phyloP scores from a whole-genome alignment of 2,797 vertebrate species.

The Tapirus indicus region DNA sequence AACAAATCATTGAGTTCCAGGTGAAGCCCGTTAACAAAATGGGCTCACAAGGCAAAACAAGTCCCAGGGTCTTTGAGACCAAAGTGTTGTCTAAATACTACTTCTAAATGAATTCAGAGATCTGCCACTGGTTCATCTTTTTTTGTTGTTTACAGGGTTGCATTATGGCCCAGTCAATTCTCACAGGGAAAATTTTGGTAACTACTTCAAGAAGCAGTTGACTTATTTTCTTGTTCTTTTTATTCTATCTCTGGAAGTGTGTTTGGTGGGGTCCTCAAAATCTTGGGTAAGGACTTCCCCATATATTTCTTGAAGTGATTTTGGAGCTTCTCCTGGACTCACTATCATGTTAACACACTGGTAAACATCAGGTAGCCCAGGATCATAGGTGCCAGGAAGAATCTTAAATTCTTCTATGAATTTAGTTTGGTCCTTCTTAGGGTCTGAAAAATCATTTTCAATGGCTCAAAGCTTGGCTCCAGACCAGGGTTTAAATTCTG shows the following conservation, averaged over 20 bases:
- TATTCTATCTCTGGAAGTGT: background rate
- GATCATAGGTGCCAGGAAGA: background rate
- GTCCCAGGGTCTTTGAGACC: background rate
- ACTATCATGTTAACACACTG: background rate
- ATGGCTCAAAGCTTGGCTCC: background rate
- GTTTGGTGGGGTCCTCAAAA: background rate
- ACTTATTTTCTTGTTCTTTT: background rate
- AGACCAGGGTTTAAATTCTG: background rate
- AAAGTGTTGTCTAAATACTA: background rate
- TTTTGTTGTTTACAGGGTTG: background rate
- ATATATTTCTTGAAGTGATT: background rate
- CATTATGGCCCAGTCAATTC: background rate
- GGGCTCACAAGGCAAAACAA: background rate
- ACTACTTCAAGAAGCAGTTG: background rate
- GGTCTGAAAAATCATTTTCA: background rate
- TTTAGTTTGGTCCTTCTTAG: background rate
- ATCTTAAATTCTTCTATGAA: background rate
- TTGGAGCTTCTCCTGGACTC: background rate
- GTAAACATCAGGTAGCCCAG: background rate
- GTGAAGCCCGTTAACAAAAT: background rate
- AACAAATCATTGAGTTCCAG: background rate
- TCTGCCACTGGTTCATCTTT: background rate
- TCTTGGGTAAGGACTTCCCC: background rate
- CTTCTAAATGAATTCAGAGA: background rate
- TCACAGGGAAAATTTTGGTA: background rate